These are phyloP conservation scores for Rissa tridactyla DNA, from an alignment of 2,113 vertebrate genomes.

Conservation along the genomic window DNA sequence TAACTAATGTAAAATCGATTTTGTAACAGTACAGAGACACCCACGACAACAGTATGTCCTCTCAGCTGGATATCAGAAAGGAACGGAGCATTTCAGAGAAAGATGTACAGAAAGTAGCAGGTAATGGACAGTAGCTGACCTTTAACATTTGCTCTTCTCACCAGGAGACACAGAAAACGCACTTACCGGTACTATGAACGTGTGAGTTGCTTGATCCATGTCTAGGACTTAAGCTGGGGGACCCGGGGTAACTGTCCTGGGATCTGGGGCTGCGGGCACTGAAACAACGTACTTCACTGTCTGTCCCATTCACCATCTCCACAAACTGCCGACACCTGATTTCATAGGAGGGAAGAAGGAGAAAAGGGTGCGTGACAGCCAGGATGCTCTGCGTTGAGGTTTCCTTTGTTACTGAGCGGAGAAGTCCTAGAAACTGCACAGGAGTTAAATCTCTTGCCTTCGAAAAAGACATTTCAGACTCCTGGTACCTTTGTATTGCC, in stretches of 20 bases:
- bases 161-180: background rate
- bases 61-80: background rate
- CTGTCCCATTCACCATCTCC: conserved; percentile 98
- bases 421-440: background rate
- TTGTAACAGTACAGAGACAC: background rate
- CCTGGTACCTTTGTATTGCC: background rate
- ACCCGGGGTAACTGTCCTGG: conserved; percentile 94
- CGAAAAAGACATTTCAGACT: background rate
- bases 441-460: background rate
- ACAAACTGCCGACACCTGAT: conserved; percentile 95
- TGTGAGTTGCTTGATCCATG: conserved; percentile 89
- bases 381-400: background rate
- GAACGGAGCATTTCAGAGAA: background rate
- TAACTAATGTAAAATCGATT: background rate
- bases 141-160: background rate
- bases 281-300: conserved; percentile 95
- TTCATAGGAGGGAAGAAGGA: background rate
- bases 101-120: background rate
- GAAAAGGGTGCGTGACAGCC: conserved; percentile 7
- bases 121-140: background rate
- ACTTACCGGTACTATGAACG: conserved; percentile 85
- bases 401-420: background rate
- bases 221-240: conserved; percentile 90
- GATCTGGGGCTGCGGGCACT: conserved; percentile 90
- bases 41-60: background rate